Conservation (phyloP, 1,140 invertebrate species). For the Drosophila parabipectinata region DNA sequence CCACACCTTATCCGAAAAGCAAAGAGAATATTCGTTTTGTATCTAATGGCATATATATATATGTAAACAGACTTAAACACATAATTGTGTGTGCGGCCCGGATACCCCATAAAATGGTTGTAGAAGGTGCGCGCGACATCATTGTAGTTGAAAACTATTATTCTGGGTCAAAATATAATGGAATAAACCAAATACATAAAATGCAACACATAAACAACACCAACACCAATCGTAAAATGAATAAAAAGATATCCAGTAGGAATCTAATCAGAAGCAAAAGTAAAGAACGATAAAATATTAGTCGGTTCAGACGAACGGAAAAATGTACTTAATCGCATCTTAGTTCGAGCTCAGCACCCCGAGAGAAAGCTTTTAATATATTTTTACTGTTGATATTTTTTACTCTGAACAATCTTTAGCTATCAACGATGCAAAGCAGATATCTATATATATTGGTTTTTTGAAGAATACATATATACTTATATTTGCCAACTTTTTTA, state of each 20-base stretch:
- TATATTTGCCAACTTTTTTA: slow-evolving; percentile 34
- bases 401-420: slow-evolving; percentile 5
- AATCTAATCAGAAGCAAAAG: slow-evolving; percentile 3
- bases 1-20: neutral
- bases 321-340: slow-evolving; percentile 65
- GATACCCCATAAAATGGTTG: slow-evolving; percentile 68
- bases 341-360: slow-evolving; percentile 19
- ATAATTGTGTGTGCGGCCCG: slow-evolving; percentile 35
- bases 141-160: slow-evolving; percentile 36
- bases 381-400: slow-evolving; percentile 9
- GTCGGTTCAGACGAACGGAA: slow-evolving; percentile 20
- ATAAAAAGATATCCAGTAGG: slow-evolving; percentile 13
- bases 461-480: slow-evolving; percentile 27
- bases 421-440: slow-evolving; percentile 13
- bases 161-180: slow-evolving; percentile 26
- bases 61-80: slow-evolving; percentile 18
- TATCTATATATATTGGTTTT: slow-evolving; percentile 19
- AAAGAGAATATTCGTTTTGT: slow-evolving; percentile 29
- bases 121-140: slow-evolving; percentile 31
- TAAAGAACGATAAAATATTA: slow-evolving; percentile 21
- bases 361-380: slow-evolving; percentile 6
- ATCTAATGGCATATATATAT: slow-evolving; percentile 31
- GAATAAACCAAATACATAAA: slow-evolving; percentile 29
- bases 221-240: slow-evolving; percentile 3
- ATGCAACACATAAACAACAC: slow-evolving; percentile 19